Evolutionary conservation across 2,888 invertebrate species (phyloP).

Genomic region (Parelbella ahira): DNA sequence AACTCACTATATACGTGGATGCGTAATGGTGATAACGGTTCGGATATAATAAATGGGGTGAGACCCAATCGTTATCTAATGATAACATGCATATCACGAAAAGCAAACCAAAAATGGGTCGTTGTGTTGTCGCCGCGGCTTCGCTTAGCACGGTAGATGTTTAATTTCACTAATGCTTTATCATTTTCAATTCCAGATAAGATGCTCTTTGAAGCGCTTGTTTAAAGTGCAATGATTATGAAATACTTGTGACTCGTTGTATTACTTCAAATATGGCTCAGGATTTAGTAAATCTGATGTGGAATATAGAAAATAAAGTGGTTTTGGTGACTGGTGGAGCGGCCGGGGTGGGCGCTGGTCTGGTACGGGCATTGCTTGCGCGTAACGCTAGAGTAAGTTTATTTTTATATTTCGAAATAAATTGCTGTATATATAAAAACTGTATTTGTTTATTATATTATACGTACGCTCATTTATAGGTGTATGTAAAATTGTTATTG

Average conservation of each 20-base stretch:
- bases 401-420: no score
- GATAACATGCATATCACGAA: slow-evolving; percentile 18
- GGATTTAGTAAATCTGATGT: slow-evolving; percentile 7
- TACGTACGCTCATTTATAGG: no score
- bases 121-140: slow-evolving; percentile 14
- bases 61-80: slow-evolving; percentile 12
- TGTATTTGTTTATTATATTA: no score
- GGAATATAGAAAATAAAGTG: slow-evolving; percentile 55
- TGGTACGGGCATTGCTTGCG: slow-evolving; percentile 49
- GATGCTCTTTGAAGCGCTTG: background rate
- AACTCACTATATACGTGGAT: no score
- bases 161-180: slow-evolving; percentile 8
- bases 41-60: slow-evolving; percentile 15
- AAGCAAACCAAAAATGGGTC: slow-evolving; percentile 16
- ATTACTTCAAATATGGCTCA: slow-evolving; percentile 9
- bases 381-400: slow-evolving; percentile 59
- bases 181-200: slow-evolving; percentile 15
- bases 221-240: no score
- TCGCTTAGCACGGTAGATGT: slow-evolving; percentile 9
- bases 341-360: slow-evolving; percentile 59
- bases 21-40: no score
- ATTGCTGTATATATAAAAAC: no score
- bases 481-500: no score
- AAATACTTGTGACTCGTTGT: no score
- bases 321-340: slow-evolving; percentile 67